These are phyloP conservation scores for Sitta carolinensis DNA, from an alignment of 2,797 vertebrate species.

Conservation along the genomic window DNA sequence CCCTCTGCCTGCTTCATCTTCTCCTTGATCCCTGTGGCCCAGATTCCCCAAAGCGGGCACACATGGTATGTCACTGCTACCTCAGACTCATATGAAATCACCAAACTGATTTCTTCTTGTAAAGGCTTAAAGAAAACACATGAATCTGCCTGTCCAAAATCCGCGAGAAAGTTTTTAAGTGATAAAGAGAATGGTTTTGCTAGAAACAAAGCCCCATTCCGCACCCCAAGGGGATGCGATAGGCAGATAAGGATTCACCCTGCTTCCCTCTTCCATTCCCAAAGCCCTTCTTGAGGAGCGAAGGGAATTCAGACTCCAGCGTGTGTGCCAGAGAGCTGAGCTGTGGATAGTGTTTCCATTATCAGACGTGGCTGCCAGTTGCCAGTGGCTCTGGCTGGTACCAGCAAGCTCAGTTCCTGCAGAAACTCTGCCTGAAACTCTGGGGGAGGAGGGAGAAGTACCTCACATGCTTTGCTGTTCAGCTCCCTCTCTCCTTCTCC, in stretches of 20 bases:
- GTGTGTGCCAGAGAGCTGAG: slow-evolving; percentile 13
- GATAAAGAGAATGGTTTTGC: slow-evolving; percentile 53
- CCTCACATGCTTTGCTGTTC: slow-evolving; percentile 32
- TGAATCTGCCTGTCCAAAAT: slow-evolving; percentile 52
- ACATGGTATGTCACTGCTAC: background rate
- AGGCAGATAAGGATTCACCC: slow-evolving; percentile 64
- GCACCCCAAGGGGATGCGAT: background rate
- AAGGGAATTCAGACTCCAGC: slow-evolving; percentile 18
- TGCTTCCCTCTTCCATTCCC: slow-evolving; percentile 44
- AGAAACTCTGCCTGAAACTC: slow-evolving; percentile 63
- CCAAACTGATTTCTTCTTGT: background rate
- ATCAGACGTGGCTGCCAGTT: slow-evolving; percentile 48
- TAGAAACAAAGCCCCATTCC: slow-evolving; percentile 61
- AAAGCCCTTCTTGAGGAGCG: background rate
- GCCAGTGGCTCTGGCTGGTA: slow-evolving; percentile 65
- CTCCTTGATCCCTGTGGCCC: background rate
- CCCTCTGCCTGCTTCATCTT: background rate
- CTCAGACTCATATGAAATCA: background rate
- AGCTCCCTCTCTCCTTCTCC: slow-evolving; percentile 49
- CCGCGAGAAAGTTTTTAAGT: background rate
- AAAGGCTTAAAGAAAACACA: slow-evolving; percentile 34
- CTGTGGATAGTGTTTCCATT: slow-evolving; percentile 36
- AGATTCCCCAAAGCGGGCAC: background rate
- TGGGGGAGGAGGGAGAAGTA: slow-evolving; percentile 46
- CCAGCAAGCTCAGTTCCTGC: slow-evolving; percentile 59